These are phyloP conservation scores for Palythoa heliodiscus DNA, from an alignment of 92 coral and sea anemone species.

Conservation along the genomic window DNA sequence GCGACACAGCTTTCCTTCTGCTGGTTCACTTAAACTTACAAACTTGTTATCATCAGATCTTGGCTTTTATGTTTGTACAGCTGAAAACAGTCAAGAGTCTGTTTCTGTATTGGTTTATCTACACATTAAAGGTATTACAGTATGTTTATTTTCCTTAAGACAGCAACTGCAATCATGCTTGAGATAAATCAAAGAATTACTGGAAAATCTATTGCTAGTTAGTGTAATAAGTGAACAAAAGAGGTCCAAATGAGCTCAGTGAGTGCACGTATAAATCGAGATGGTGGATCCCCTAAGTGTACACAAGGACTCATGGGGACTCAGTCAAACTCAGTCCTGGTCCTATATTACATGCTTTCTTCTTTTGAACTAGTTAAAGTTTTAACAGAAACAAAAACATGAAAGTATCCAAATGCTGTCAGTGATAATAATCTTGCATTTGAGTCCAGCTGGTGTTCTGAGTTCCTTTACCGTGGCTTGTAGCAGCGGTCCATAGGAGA, in stretches of 20 bases:
- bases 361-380: background rate
- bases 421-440: constrained; percentile 4
- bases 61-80: constrained; percentile 81
- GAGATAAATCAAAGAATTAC: no score
- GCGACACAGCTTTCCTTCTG: constrained; percentile 72
- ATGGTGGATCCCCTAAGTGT: no score
- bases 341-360: background rate
- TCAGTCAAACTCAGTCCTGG: no score
- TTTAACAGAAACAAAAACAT: no score
- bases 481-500: constrained; percentile 1
- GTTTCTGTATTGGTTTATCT: constrained; percentile 59
- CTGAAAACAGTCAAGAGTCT: constrained; percentile 62
- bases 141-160: background rate
- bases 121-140: constrained; percentile 65
- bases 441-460: background rate
- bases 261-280: no score
- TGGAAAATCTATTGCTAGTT: no score
- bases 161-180: no score
- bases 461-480: no score
- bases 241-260: no score
- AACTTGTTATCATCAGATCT: constrained; percentile 66
- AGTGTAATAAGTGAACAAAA: no score
- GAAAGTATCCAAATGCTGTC: constrained; percentile 5
- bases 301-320: no score
- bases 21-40: constrained; percentile 76